These are phyloP conservation scores for Ornithoptera alexandrae DNA, from an alignment of 2,888 invertebrate species.

Conservation along the genomic window DNA sequence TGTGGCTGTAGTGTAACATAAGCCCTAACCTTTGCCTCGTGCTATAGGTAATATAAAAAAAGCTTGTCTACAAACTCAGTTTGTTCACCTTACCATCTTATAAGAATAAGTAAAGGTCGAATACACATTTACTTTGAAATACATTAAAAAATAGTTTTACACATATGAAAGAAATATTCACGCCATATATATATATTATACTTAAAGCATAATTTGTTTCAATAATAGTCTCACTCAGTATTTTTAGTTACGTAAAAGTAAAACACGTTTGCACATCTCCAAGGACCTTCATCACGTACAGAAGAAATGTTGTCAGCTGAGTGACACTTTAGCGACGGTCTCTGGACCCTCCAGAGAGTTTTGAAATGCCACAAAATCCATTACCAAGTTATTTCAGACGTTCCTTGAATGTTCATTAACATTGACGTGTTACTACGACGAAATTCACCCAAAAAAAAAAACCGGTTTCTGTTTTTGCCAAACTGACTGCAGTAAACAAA, in stretches of 20 bases:
- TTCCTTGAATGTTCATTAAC: slow-evolving; percentile 13
- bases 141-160: no score
- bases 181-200: no score
- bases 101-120: no score
- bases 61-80: no score
- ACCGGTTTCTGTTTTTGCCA: neutral
- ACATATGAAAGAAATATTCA: no score
- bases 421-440: neutral
- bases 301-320: slow-evolving; percentile 15
- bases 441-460: neutral
- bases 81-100: no score
- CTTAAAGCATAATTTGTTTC: no score
- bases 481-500: neutral
- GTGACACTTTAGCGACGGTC: slow-evolving; percentile 23
- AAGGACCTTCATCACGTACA: slow-evolving; percentile 12
- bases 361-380: slow-evolving; percentile 19
- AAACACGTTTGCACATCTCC: neutral
- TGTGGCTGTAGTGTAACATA: no score
- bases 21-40: no score
- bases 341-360: slow-evolving; percentile 11
- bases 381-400: slow-evolving; percentile 19
- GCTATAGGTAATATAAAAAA: no score
- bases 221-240: neutral
- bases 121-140: no score
- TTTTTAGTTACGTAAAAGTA: neutral